These are phyloP conservation scores for Dastarcus helophoroides DNA, from an alignment of 2,888 invertebrate species.

Conservation along the genomic window DNA sequence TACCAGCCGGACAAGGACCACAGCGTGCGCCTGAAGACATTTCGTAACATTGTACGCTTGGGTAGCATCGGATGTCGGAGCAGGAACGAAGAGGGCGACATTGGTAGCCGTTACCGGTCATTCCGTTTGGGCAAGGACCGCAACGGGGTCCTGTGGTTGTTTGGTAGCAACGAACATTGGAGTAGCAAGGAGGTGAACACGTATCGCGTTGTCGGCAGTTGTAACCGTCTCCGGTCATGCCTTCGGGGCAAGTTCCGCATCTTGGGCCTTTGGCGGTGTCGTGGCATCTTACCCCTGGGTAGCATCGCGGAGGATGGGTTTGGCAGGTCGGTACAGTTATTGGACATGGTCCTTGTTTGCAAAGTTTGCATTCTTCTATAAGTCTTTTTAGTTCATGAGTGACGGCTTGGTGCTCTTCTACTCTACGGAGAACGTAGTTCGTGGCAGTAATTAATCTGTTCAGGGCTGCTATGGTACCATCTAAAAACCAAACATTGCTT, in stretches of 20 bases:
- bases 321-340: slow-evolving; percentile 37
- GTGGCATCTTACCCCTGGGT: slow-evolving; percentile 58
- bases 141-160: slow-evolving; percentile 54
- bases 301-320: slow-evolving; percentile 52
- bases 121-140: slow-evolving; percentile 57
- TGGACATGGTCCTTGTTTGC: slow-evolving; percentile 38
- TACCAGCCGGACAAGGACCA: slow-evolving; percentile 65
- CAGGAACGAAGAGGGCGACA: no score
- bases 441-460: slow-evolving; percentile 54
- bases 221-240: slow-evolving; percentile 28
- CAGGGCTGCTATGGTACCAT: slow-evolving; percentile 51
- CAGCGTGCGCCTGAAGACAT: slow-evolving; percentile 50
- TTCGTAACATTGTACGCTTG: slow-evolving; percentile 51
- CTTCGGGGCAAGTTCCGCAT: slow-evolving; percentile 66
- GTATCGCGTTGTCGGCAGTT: slow-evolving; percentile 23
- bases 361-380: slow-evolving; percentile 68
- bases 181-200: slow-evolving; percentile 56
- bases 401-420: slow-evolving; percentile 56
- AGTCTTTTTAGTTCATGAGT: slow-evolving; percentile 58
- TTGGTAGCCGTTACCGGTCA: slow-evolving; percentile 40
- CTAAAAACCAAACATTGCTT: no score
- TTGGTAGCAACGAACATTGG: slow-evolving; percentile 58
- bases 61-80: slow-evolving; percentile 9
- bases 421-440: slow-evolving; percentile 58
- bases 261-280: slow-evolving; percentile 51